Evolutionary conservation across 2,797 vertebrate genomes (phyloP).

Genomic region (Hapalemur alaotrensis): DNA sequence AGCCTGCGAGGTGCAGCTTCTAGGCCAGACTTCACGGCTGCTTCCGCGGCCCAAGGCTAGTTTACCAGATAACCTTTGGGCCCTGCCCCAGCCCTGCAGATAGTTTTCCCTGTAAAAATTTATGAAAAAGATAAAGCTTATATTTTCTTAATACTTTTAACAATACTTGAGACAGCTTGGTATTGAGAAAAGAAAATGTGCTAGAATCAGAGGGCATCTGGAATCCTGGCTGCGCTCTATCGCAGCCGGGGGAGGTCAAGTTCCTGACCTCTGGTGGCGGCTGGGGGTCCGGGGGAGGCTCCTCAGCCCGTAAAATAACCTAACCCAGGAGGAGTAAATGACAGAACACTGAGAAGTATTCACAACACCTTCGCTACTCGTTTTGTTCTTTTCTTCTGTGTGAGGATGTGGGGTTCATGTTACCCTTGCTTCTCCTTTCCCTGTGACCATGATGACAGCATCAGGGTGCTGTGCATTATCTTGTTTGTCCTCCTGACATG

Average conservation of each 20-base stretch:
- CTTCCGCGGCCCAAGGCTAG: neutral
- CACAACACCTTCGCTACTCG: accelerated
- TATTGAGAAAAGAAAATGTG: neutral
- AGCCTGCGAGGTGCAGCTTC: neutral
- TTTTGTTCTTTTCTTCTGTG: neutral
- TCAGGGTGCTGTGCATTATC: accelerated
- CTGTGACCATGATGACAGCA: accelerated
- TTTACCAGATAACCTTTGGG: neutral
- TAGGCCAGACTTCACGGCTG: accelerated
- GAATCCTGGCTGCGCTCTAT: accelerated
- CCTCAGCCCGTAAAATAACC: no score
- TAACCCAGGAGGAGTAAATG: accelerated
- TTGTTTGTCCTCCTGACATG: neutral
- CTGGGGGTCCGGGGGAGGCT: no score
- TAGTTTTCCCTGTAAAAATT: neutral
- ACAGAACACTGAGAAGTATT: accelerated
- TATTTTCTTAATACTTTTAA: neutral
- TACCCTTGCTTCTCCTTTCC: accelerated
- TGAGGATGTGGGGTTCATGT: neutral
- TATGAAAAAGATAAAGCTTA: neutral
- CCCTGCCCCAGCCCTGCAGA: neutral
- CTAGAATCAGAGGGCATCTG: neutral
- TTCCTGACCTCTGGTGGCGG: neutral
- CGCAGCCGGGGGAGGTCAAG: accelerated
- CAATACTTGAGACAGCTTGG: neutral